Percentiles rank a stretch among this genome's conserved stretches.
Evolutionary conservation across 2,113 vertebrate species (phyloP).

Genomic region (Elaphurus davidianus): DNA sequence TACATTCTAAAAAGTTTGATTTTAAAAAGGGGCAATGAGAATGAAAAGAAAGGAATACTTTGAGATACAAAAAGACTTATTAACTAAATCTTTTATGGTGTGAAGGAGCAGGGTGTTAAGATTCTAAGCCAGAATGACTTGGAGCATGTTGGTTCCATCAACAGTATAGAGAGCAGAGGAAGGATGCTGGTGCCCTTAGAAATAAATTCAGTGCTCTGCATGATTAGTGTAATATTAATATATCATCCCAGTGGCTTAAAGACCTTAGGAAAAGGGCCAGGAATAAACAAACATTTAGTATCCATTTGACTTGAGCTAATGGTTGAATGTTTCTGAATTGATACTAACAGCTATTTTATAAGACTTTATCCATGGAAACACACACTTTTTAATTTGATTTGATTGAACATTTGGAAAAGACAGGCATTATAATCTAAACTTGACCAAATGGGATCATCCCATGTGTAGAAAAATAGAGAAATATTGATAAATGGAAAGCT

Average conservation of each 20-base stretch:
- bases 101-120: background rate
- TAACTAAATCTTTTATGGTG: background rate
- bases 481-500: background rate
- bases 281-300: background rate
- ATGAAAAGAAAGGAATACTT: background rate
- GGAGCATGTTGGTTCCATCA: background rate
- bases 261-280: background rate
- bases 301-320: background rate
- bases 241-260: background rate
- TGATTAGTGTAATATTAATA: background rate
- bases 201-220: background rate
- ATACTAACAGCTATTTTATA: background rate
- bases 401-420: background rate
- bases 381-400: background rate
- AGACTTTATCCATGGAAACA: background rate
- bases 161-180: background rate
- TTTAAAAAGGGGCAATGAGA: background rate
- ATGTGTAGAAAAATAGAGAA: background rate
- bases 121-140: background rate
- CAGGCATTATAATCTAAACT: background rate
- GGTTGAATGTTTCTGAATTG: background rate
- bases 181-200: background rate
- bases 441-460: background rate
- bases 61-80: background rate
- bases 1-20: background rate